A percentile compares a stretch with the other conserved stretches of the same genome.
phyloP scores from a whole-genome alignment of 23 tunicate genomes.

The Styela clava region DNA sequence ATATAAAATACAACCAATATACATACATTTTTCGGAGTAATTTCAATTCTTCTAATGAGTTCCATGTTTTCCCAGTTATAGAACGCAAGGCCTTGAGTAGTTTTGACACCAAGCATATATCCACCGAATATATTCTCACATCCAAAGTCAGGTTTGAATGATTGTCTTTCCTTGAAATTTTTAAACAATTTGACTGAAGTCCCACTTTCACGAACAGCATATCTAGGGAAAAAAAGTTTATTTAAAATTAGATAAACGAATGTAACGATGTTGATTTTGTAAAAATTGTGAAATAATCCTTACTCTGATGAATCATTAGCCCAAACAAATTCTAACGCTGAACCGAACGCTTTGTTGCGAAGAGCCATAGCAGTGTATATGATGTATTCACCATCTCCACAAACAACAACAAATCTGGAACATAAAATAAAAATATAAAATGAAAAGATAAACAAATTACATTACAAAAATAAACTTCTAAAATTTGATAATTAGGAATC shows the following conservation, averaged over 20 bases:
- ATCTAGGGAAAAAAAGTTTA: constrained; percentile 32
- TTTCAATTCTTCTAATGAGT: constrained; percentile 86
- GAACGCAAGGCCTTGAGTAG: constrained; percentile 88
- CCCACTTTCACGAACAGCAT: constrained; percentile 88
- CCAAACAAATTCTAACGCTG: constrained; percentile 97
- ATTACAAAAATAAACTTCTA: too few species aligned
- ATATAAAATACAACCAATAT: too few species aligned
- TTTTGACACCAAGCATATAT: constrained; percentile 78
- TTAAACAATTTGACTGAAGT: constrained; percentile 70
- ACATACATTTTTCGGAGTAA: constrained; percentile 77
- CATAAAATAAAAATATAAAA: too few species aligned
- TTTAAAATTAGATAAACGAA: neutral
- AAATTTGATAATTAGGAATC: too few species aligned
- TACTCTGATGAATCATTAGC: constrained; percentile 90
- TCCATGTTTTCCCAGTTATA: constrained; percentile 89
- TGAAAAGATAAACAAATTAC: neutral
- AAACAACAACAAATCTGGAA: constrained; percentile 91
- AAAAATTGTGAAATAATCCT: neutral
- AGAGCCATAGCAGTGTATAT: constrained; percentile 99
- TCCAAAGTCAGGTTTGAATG: constrained; percentile 99
- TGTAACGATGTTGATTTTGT: neutral
- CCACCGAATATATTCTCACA: constrained; percentile 92
- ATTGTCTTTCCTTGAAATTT: constrained; percentile 79
- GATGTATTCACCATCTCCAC: constrained; percentile 99
- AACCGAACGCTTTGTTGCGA: constrained; percentile 90